phyloP scores from a whole-genome alignment of 2,113 vertebrate genomes.

The Uria lomvia region DNA sequence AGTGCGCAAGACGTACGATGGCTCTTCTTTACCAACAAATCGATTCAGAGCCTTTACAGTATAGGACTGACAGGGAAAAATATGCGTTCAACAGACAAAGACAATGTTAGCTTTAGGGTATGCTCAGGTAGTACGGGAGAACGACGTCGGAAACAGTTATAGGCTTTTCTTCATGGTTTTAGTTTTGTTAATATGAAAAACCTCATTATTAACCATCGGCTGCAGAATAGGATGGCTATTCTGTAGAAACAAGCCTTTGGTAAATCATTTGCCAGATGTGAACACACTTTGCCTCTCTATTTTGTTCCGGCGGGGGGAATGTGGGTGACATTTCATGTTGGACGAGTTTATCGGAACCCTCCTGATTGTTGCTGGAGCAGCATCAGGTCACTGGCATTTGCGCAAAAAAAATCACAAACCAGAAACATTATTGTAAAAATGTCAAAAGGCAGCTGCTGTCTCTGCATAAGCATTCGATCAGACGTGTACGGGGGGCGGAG shows the following conservation, averaged over 20 bases:
- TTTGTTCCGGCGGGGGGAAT: not conserved
- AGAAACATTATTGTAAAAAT: not conserved
- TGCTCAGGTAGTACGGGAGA: not conserved
- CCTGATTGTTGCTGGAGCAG: not conserved
- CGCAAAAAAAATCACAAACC: not conserved
- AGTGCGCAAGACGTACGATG: not conserved
- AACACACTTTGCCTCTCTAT: not conserved
- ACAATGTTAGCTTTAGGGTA: not conserved
- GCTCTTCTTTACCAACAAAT: not conserved
- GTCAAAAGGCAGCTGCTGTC: not conserved
- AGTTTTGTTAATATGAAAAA: not conserved
- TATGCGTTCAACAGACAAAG: not conserved
- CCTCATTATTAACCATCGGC: not conserved
- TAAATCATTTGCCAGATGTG: not conserved
- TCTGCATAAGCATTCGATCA: not conserved
- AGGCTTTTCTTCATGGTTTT: not conserved
- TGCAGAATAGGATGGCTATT: not conserved
- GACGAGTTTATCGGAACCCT: not conserved
- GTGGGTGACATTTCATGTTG: not conserved
- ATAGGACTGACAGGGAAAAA: not conserved
- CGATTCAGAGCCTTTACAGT: not conserved
- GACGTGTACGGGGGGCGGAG: rapidly evolving
- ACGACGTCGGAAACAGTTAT: not conserved
- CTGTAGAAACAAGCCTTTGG: not conserved
- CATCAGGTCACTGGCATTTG: not conserved